Base-by-base conservation (phyloP, 1,140 invertebrate genomes). In the Atopsyche davidsoni region DNA sequence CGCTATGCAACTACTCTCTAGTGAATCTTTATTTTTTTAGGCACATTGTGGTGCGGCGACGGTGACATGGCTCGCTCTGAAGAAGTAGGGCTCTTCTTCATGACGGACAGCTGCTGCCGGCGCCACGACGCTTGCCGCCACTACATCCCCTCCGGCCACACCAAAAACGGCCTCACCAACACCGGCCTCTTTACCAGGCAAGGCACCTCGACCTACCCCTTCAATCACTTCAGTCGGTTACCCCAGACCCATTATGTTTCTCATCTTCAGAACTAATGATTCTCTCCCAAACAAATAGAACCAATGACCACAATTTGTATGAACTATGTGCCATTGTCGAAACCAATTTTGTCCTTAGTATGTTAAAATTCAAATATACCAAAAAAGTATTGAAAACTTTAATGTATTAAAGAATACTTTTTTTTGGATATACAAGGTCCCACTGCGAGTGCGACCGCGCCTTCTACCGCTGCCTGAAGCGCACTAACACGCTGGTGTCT, bases 21-120 rank as follows among this genome's bases (percentile, higher is more conserved):
- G n/a, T n/a, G n/a, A n/a, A 21, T 40, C 7, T 40, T 9, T 7
- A 18, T 18, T 42, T 25, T 48, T 64, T 63, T 82, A 13, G 83
- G 86, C 17, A 90, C 87, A 0, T 77, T 85, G 41, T 90, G 89
- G 89, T 93, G 89, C 66, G 90, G 89, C 2, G 78, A 80, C 48
- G 85, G 86, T 1, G 80, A 81, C 53, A 75, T 75, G 3, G 77
- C 78, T 10, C 64, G 79, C 43, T 80, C 80, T 36, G 73, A 75
- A 13, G 77, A 89, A 46, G 69, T 92, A n/a, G 89, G 89, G 1
- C 75, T 79, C 13, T 80, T 85, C 64, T 77, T 79, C 51, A 76
- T 77, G 48, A 81, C 84, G 4, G 89, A 93, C 65, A 80, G 78
- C 57, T 92, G 89, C 68, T 93, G 89, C 67, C 73, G 88, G 10